Evolutionary conservation across 2,888 invertebrate species (phyloP).

Genomic region (Piscicola geometra): DNA sequence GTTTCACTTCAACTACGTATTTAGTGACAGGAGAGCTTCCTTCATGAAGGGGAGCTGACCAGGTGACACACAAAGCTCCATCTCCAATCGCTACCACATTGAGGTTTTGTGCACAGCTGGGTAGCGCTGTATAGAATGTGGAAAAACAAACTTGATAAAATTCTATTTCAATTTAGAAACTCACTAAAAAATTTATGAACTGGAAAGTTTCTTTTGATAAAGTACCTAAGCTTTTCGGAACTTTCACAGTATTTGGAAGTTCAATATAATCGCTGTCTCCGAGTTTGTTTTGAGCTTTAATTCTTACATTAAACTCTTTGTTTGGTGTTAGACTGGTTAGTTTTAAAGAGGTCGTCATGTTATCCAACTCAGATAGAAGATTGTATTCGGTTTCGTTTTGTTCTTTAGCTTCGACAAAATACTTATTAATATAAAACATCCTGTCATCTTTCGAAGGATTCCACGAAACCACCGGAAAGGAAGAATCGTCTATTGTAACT

Average conservation of each 20-base stretch:
- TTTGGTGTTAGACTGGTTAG: constrained; percentile 10
- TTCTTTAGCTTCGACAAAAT: constrained; percentile 25
- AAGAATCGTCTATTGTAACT: neutral
- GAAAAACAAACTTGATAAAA: neutral
- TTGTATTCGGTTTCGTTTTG: constrained; percentile 20
- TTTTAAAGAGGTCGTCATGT: constrained; percentile 15
- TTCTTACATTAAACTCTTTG: constrained; percentile 21
- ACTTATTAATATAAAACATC: constrained; percentile 20
- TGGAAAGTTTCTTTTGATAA: no score
- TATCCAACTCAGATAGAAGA: constrained; percentile 1
- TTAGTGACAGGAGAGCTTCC: constrained; percentile 47
- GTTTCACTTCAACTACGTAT: constrained; percentile 45
- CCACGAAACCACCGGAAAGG: constrained; percentile 18
- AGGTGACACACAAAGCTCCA: constrained; percentile 48
- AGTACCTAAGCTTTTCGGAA: constrained; percentile 20
- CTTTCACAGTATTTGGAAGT: constrained; percentile 7
- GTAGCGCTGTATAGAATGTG: constrained; percentile 46
- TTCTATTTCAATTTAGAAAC: neutral
- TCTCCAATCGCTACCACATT: constrained; percentile 46
- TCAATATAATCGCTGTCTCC: constrained; percentile 20
- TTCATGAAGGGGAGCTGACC: constrained; percentile 52
- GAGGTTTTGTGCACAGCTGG: constrained; percentile 46
- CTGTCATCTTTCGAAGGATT: constrained; percentile 29
- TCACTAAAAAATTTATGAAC: no score
- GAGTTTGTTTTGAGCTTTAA: constrained; percentile 25